A percentile compares a stretch with the other conserved stretches of the same genome.
phyloP scores from a whole-genome alignment of 2,888 invertebrate genomes.

The Agrilus biguttatus region DNA sequence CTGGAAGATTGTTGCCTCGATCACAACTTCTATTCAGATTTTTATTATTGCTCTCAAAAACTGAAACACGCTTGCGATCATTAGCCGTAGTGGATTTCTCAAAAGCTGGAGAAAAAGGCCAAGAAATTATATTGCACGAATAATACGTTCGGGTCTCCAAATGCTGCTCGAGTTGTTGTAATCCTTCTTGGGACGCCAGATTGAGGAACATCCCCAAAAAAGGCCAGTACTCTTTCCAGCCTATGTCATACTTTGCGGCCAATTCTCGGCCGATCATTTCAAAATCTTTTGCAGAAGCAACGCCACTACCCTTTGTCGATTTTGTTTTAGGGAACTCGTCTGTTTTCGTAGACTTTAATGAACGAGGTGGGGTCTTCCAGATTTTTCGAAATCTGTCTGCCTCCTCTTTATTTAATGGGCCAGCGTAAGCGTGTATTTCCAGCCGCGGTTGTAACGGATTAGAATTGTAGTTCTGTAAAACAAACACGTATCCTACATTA shows the following conservation, averaged over 20 bases:
- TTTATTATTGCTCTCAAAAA: background rate
- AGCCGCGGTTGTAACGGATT: slow-evolving; percentile 55
- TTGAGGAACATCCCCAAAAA: slow-evolving; percentile 74
- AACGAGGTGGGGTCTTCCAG: slow-evolving; percentile 73
- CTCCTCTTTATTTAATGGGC: slow-evolving; percentile 70
- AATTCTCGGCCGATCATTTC: slow-evolving; percentile 66
- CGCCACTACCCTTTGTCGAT: slow-evolving; percentile 3
- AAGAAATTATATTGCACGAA: too few relatives aligned
- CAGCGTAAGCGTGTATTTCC: slow-evolving; percentile 77
- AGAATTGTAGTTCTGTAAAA: slow-evolving; percentile 41
- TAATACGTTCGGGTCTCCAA: slow-evolving; percentile 30
- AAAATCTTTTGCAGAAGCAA: slow-evolving; percentile 74
- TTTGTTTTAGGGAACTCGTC: slow-evolving; percentile 9
- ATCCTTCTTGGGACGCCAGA: slow-evolving; percentile 57
- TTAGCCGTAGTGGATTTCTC: too few relatives aligned
- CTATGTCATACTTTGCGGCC: slow-evolving; percentile 56
- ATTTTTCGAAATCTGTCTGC: slow-evolving; percentile 58
- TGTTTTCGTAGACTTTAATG: slow-evolving; percentile 9
- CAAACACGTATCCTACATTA: background rate
- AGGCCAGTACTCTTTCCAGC: slow-evolving; percentile 90
- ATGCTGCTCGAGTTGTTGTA: slow-evolving; percentile 59
- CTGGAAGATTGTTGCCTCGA: slow-evolving; percentile 3
- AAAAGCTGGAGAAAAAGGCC: too few relatives aligned
- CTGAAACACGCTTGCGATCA: slow-evolving; percentile 1
- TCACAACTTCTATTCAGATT: background rate